Conservation (phyloP, 2,797 vertebrate species). For the Myotis planiceps region DNA sequence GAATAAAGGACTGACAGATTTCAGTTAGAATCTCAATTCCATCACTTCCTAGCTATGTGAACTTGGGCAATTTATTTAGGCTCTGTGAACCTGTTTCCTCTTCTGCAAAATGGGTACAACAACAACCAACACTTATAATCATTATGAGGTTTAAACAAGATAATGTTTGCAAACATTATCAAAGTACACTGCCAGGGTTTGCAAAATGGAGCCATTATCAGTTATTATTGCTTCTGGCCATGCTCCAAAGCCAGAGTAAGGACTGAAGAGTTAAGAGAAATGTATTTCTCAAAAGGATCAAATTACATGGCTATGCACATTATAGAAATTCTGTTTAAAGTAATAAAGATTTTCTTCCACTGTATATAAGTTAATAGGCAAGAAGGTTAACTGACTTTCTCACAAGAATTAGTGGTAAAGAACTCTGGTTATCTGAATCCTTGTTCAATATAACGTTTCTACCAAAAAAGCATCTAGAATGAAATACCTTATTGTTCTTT, state of each 20-base stretch:
- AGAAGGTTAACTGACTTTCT: neutral
- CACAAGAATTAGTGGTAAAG: neutral
- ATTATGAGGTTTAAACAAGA: constrained; percentile 35
- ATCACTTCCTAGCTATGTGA: neutral
- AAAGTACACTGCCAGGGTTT: neutral
- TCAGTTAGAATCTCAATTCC: neutral
- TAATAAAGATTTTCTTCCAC: constrained; percentile 2
- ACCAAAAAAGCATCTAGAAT: neutral
- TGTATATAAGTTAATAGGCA: constrained; percentile 14
- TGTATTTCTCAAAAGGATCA: constrained; percentile 19
- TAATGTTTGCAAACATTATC: neutral
- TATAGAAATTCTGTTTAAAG: constrained; percentile 51
- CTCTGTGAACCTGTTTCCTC: constrained; percentile 9
- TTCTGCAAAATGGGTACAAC: constrained; percentile 21
- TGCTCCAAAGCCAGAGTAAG: neutral
- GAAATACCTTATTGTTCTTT: constrained; percentile 17
- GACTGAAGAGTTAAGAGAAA: constrained; percentile 25
- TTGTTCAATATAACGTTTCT: neutral
- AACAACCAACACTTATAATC: neutral
- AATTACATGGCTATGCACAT: neutral
- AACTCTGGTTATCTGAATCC: constrained; percentile 31
- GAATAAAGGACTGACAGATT: neutral
- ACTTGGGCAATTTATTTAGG: neutral
- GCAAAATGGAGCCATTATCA: neutral
- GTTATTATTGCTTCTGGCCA: neutral